Evolutionary conservation across 2,113 vertebrate genomes (phyloP).

Genomic region (Puffinus mauretanicus): DNA sequence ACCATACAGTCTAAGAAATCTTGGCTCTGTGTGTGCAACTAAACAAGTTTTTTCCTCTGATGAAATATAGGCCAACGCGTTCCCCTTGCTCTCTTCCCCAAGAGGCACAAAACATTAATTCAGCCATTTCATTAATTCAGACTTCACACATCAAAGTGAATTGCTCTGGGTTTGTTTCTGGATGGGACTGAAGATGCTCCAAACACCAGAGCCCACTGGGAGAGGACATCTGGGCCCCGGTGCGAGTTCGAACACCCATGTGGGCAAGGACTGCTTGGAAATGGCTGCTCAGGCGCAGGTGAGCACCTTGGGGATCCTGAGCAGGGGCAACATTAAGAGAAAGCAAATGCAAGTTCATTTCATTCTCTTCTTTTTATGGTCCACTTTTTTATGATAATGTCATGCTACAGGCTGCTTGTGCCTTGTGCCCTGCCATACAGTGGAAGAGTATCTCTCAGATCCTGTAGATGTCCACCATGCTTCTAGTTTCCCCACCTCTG

Average conservation of each 20-base stretch:
- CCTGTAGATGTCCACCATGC: background rate
- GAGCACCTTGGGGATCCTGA: background rate
- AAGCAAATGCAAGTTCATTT: background rate
- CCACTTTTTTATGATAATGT: background rate
- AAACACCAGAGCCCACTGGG: background rate
- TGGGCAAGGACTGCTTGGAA: background rate
- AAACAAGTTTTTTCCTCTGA: background rate
- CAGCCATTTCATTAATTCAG: conserved; percentile 56
- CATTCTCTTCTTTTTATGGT: background rate
- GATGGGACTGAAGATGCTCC: background rate
- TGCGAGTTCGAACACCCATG: rapidly evolving
- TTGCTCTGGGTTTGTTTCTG: conserved; percentile 38
- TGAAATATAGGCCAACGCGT: conserved; percentile 30
- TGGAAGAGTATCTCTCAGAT: background rate
- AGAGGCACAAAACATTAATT: conserved; percentile 52
- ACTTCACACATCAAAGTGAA: conserved; percentile 64
- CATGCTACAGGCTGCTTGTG: background rate
- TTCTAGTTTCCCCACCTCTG: background rate
- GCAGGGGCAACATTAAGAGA: background rate
- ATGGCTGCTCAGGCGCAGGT: background rate
- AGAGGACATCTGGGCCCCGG: background rate
- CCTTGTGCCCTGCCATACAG: background rate
- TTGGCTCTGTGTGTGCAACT: background rate
- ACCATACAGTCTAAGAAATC: background rate
- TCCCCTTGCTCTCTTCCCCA: conserved; percentile 32